A percentile compares a stretch with the other conserved stretches of the same genome.
Evolutionary conservation across 2,113 vertebrate genomes (phyloP).

Genomic region (Plestiodon gilberti): DNA sequence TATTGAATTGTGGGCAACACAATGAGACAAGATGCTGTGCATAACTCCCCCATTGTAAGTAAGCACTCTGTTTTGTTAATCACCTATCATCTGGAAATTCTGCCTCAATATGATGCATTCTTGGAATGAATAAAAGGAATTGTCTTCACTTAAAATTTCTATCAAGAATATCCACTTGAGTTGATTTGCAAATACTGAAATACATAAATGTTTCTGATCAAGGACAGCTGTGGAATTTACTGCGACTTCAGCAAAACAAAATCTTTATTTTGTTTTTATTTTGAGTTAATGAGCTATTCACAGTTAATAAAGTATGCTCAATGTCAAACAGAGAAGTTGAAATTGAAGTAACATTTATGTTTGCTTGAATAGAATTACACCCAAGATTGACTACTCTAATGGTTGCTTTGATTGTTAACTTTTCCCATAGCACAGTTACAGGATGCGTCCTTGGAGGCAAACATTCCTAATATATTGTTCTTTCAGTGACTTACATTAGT

Average conservation of each 20-base stretch:
- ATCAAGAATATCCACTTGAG: not conserved
- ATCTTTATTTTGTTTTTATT: not conserved
- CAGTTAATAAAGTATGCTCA: not conserved
- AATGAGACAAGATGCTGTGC: slow-evolving; percentile 20
- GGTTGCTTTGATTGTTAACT: not conserved
- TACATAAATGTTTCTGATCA: not conserved
- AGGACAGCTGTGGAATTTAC: not conserved
- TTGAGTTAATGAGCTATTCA: not conserved
- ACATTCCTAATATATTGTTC: not conserved
- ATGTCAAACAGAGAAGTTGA: not conserved
- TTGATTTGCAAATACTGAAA: not conserved
- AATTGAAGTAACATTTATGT: not conserved
- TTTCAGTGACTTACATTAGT: not conserved
- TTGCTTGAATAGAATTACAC: slow-evolving; percentile 17
- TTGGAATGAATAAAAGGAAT: not conserved
- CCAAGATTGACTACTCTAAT: not conserved
- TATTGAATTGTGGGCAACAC: slow-evolving; percentile 32
- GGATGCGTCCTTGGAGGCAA: too few species aligned
- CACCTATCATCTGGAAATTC: not conserved
- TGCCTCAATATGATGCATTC: rapidly evolving
- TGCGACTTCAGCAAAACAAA: not conserved
- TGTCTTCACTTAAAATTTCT: not conserved
- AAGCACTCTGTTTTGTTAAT: not conserved
- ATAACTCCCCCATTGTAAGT: slow-evolving; percentile 28
- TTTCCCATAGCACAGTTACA: not conserved